Percentiles rank a stretch among this genome's conserved stretches.
phyloP scores from a whole-genome alignment of 2,888 invertebrate genomes.

The Ophion ventricosus region DNA sequence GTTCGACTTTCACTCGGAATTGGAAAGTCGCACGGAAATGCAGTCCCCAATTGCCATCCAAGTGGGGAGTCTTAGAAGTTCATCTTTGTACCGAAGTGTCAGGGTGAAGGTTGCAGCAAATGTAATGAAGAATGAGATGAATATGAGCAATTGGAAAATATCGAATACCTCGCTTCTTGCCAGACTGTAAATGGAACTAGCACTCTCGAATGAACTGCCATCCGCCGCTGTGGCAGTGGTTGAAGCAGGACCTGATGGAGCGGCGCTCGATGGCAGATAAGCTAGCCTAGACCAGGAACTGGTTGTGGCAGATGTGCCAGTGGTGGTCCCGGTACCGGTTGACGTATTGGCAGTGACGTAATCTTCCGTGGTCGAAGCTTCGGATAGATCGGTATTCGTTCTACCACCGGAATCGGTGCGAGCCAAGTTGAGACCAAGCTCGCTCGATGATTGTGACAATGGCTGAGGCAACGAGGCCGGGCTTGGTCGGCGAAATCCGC shows the following conservation, averaged over 20 bases:
- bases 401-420: constrained; percentile 90
- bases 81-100: not conserved
- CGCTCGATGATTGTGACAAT: constrained; percentile 82
- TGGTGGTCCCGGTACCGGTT: constrained; percentile 84
- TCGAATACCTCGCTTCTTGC: constrained; percentile 87
- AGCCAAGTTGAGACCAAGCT: constrained; percentile 85
- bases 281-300: constrained; percentile 84
- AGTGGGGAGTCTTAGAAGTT: not conserved
- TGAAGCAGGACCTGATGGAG: constrained; percentile 76
- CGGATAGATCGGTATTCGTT: constrained; percentile 92
- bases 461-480: constrained; percentile 79
- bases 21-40: no score
- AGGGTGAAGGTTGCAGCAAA: not conserved
- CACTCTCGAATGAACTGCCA: constrained; percentile 95
- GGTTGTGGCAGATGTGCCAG: constrained; percentile 80
- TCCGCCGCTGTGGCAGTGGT: constrained; percentile 84
- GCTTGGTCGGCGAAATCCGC: constrained; percentile 78
- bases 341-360: constrained; percentile 92
- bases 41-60: not conserved
- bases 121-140: not conserved
- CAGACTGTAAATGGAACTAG: constrained; percentile 91
- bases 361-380: constrained; percentile 94
- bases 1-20: not conserved
- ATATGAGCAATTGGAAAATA: not conserved
- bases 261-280: constrained; percentile 80